Conservation (phyloP, 2,797 vertebrate genomes). For the Okamejei kenojei region DNA sequence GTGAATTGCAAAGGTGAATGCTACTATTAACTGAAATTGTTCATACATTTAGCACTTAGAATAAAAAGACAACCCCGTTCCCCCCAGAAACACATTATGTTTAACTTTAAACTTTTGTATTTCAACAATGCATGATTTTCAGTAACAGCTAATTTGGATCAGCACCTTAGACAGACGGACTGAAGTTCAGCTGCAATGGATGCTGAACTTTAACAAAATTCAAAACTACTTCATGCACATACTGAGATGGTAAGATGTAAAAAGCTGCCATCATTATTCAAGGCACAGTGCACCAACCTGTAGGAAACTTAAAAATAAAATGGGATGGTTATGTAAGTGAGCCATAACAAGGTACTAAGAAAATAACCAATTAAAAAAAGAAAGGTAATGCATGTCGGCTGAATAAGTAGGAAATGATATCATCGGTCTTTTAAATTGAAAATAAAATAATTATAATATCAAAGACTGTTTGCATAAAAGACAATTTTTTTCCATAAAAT, state of each 20-base stretch:
- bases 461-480: neutral
- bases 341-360: neutral
- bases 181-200: neutral
- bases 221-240: neutral
- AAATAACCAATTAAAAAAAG: slow-evolving; percentile 8
- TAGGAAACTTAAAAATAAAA: neutral
- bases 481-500: slow-evolving; percentile 1
- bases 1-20: too few relatives aligned
- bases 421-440: slow-evolving; percentile 27
- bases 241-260: neutral
- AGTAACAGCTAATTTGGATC: neutral
- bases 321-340: neutral
- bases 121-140: neutral
- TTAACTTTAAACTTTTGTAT: neutral
- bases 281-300: neutral
- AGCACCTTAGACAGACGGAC: neutral
- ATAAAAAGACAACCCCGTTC: too few relatives aligned
- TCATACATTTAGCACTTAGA: too few relatives aligned
- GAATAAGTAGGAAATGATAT: slow-evolving; percentile 28
- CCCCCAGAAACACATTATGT: too few relatives aligned
- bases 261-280: neutral
- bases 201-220: neutral
- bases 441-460: slow-evolving; percentile 26
- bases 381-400: neutral
- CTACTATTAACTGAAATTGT: too few relatives aligned